These are phyloP conservation scores for Dinomys branickii DNA, from an alignment of 2,113 vertebrate species.

Conservation along the genomic window DNA sequence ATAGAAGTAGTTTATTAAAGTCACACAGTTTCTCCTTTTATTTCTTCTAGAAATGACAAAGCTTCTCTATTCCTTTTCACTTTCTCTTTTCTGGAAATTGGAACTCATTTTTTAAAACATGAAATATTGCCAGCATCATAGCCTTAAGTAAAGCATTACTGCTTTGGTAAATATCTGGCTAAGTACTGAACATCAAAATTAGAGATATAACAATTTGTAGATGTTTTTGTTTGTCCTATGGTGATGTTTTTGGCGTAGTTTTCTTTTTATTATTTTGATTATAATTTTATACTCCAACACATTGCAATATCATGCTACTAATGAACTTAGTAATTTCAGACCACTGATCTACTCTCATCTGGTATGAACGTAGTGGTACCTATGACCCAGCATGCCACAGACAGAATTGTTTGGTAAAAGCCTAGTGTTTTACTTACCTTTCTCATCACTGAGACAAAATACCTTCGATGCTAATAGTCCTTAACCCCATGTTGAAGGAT, in stretches of 20 bases:
- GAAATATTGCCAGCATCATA: background rate
- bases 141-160: background rate
- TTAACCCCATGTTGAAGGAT: background rate
- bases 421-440: background rate
- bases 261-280: slow-evolving; percentile 8
- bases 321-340: background rate
- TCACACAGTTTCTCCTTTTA: background rate
- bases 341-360: background rate
- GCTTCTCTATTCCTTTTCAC: background rate
- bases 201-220: background rate
- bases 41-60: background rate
- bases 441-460: background rate
- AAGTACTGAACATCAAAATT: background rate
- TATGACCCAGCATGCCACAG: background rate
- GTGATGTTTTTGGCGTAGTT: background rate
- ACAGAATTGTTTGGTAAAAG: background rate
- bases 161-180: slow-evolving; percentile 29
- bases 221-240: background rate
- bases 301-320: background rate
- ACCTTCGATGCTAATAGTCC: background rate
- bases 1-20: background rate
- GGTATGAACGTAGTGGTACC: background rate
- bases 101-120: background rate
- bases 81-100: background rate
- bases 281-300: background rate